Percentiles rank a stretch among this genome's conserved stretches.
Evolutionary conservation across 2,797 vertebrate genomes (phyloP).

Genomic region (Podarcis siculus): DNA sequence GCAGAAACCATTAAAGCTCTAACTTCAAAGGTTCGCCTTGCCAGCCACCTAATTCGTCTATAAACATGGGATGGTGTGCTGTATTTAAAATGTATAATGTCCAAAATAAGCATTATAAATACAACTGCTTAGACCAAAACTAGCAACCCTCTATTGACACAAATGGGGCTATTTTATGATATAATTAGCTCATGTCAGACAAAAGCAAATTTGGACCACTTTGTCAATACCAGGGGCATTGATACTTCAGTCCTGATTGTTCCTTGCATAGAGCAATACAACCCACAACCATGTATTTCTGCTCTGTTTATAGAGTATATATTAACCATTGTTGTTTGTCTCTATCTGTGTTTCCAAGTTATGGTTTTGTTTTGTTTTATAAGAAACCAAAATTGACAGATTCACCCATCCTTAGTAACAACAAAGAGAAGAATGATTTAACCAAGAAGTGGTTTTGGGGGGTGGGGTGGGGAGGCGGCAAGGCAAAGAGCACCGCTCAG

Average conservation of each 20-base stretch:
- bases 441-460: too few species aligned
- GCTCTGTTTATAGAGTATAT: not conserved
- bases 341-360: too few species aligned
- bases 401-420: too few species aligned
- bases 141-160: not conserved
- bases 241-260: not conserved
- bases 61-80: not conserved
- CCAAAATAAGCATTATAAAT: not conserved
- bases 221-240: not conserved
- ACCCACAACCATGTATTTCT: not conserved
- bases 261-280: not conserved
- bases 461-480: too few species aligned
- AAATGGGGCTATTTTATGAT: not conserved
- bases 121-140: not conserved
- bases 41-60: not conserved
- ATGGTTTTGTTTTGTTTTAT: too few species aligned
- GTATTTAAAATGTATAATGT: not conserved
- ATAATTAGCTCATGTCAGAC: not conserved
- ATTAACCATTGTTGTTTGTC: too few species aligned
- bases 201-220: not conserved
- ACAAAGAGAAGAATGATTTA: too few species aligned
- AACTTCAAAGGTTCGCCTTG: conserved; percentile 17
- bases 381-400: too few species aligned
- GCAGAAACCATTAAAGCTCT: not conserved
- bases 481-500: too few species aligned